phyloP scores from a whole-genome alignment of 2,113 vertebrate genomes.

The Xiphophorus couchianus region DNA sequence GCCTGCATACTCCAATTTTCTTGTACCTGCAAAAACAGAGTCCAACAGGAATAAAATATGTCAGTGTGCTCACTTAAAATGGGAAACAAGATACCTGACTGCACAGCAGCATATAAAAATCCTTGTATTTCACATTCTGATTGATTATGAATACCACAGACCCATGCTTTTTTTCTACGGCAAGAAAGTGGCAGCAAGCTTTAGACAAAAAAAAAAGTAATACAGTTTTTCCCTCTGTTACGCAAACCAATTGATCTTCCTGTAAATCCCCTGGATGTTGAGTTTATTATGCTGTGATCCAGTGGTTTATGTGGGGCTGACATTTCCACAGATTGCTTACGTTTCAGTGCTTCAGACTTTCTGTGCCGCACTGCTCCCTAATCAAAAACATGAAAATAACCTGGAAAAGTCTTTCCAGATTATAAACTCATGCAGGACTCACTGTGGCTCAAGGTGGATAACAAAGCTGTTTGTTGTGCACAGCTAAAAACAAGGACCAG shows the following conservation, averaged over 20 bases:
- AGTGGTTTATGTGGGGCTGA: slow-evolving; percentile 24
- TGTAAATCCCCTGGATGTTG: slow-evolving; percentile 19
- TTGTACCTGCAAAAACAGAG: slow-evolving; percentile 82
- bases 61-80: not conserved
- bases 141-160: slow-evolving; percentile 51
- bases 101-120: slow-evolving; percentile 33
- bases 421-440: slow-evolving; percentile 13
- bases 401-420: slow-evolving; percentile 22
- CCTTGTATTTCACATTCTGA: slow-evolving; percentile 37
- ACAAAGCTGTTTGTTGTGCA: slow-evolving; percentile 6
- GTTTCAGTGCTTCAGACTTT: slow-evolving; percentile 30
- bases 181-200: slow-evolving; percentile 45
- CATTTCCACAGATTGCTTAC: slow-evolving; percentile 29
- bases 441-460: slow-evolving; percentile 7
- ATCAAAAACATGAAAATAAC: slow-evolving; percentile 30
- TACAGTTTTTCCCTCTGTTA: slow-evolving; percentile 31
- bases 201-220: slow-evolving; percentile 26
- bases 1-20: slow-evolving; percentile 95
- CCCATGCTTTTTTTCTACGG: slow-evolving; percentile 35
- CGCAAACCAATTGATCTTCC: slow-evolving; percentile 43
- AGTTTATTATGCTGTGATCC: slow-evolving; percentile 38
- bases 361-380: slow-evolving; percentile 22
- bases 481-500: not conserved
- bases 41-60: not conserved
- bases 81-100: slow-evolving; percentile 42